Percentiles rank a stretch among this genome's conserved stretches.
phyloP scores from a whole-genome alignment of 2,888 invertebrate species.

The Netelia melanura region DNA sequence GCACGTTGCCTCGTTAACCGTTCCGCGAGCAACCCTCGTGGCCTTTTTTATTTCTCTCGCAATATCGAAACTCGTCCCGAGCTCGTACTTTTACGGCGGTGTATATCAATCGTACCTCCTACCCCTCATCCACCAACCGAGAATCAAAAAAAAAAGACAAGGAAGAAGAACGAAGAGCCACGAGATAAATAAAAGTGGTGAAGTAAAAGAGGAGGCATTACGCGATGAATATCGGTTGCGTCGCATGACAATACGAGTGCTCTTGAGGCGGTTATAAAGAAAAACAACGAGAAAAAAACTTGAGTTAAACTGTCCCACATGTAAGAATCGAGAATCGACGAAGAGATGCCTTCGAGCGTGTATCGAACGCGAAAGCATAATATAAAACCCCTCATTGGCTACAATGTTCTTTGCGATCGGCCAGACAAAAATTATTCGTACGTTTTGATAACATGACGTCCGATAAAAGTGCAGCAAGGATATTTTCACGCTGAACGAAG shows the following conservation, averaged over 20 bases:
- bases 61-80: constrained; percentile 53
- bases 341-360: not conserved
- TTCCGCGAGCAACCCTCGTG: constrained; percentile 11
- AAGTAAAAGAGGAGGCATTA: constrained; percentile 43
- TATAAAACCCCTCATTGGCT: no score
- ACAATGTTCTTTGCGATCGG: not conserved
- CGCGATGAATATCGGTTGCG: constrained; percentile 49
- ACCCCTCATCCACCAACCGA: constrained; percentile 38
- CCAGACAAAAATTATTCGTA: not conserved
- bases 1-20: constrained; percentile 30
- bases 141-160: constrained; percentile 34
- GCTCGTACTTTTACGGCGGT: constrained; percentile 77
- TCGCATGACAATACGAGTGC: constrained; percentile 74
- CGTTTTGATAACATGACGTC: not conserved
- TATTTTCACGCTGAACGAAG: not conserved
- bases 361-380: no score
- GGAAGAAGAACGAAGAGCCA: constrained; percentile 31
- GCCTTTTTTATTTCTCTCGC: constrained; percentile 51
- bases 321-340: constrained; percentile 39
- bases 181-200: constrained; percentile 18
- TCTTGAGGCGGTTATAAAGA: constrained; percentile 72
- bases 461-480: not conserved
- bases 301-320: constrained; percentile 77
- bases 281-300: constrained; percentile 45
- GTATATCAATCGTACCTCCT: constrained; percentile 76